Conservation (phyloP, 2,113 vertebrate species). For the Sclerurus mexicanus region DNA sequence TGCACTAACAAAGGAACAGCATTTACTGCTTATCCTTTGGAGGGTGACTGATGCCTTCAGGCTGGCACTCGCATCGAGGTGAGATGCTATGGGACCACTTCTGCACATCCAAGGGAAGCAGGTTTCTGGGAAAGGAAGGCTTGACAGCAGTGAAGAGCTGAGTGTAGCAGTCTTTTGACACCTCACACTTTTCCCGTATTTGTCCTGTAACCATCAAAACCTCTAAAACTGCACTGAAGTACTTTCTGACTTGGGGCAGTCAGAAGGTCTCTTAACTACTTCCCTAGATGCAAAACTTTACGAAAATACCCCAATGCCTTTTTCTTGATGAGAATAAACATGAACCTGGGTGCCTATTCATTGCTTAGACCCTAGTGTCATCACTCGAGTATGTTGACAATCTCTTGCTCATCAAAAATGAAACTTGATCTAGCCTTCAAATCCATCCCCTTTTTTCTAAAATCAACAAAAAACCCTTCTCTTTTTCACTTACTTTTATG, state of each 20-base stretch:
- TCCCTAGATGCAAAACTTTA: not conserved
- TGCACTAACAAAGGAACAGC: not conserved
- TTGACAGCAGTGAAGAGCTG: not conserved
- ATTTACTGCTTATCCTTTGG: not conserved
- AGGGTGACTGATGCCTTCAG: not conserved
- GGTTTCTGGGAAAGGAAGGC: not conserved
- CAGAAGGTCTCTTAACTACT: not conserved
- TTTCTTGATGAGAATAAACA: not conserved
- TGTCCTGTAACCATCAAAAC: not conserved
- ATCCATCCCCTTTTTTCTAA: not conserved
- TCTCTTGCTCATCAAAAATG: not conserved
- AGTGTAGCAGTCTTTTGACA: not conserved
- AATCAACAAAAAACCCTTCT: not conserved
- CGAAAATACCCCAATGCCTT: not conserved
- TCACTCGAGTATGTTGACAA: not conserved
- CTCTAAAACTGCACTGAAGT: not conserved
- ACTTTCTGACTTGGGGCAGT: not conserved
- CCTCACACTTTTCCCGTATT: not conserved
- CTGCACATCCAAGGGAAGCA: not conserved
- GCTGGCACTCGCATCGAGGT: fast-evolving
- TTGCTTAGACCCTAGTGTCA: not conserved
- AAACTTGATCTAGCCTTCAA: not conserved
- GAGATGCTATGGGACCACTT: not conserved
- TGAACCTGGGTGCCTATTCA: not conserved
- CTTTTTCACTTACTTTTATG: not conserved